Percentiles rank a stretch among this genome's conserved stretches.
These are phyloP conservation scores for Eumaeus atala DNA, from an alignment of 1,140 invertebrate species.

Conservation along the genomic window DNA sequence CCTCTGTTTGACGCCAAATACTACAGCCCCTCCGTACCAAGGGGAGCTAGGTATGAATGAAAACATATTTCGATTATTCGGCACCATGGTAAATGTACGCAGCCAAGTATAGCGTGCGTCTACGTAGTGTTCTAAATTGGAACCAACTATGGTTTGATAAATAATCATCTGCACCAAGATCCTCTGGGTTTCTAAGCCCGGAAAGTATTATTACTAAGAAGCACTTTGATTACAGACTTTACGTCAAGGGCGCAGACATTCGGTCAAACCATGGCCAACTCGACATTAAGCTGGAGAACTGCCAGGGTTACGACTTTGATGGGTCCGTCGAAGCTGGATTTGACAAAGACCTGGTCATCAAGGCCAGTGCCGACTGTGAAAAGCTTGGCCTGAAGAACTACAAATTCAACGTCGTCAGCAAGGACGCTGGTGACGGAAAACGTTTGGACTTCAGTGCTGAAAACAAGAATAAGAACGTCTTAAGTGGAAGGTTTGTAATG, in stretches of 20 bases:
- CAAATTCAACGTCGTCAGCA: constrained; percentile 77
- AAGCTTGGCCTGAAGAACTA: constrained; percentile 80
- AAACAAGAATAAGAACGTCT: constrained; percentile 77
- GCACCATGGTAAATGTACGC: too few relatives aligned
- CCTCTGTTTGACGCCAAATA: constrained; percentile 67
- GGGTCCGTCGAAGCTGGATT: constrained; percentile 74
- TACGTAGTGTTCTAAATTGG: too few relatives aligned
- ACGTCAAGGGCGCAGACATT: constrained; percentile 71
- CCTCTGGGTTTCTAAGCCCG: too few relatives aligned
- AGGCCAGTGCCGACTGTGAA: constrained; percentile 78
- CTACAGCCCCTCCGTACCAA: constrained; percentile 39
- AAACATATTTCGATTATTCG: too few relatives aligned
- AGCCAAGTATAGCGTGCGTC: too few relatives aligned
- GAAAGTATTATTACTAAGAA: too few relatives aligned
- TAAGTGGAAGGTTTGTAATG: constrained; percentile 77
- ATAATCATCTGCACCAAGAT: too few relatives aligned
- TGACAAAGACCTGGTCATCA: constrained; percentile 80
- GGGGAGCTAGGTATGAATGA: constrained; percentile 45
- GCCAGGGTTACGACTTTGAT: constrained; percentile 71
- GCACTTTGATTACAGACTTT: constrained; percentile 51
- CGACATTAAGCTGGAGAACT: constrained; percentile 70
- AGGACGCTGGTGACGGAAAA: constrained; percentile 76
- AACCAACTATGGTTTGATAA: too few relatives aligned
- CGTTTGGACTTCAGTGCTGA: constrained; percentile 77
- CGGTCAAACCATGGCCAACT: constrained; percentile 75